Conservation (phyloP, 2,113 vertebrate species). For the Rissa tridactyla region DNA sequence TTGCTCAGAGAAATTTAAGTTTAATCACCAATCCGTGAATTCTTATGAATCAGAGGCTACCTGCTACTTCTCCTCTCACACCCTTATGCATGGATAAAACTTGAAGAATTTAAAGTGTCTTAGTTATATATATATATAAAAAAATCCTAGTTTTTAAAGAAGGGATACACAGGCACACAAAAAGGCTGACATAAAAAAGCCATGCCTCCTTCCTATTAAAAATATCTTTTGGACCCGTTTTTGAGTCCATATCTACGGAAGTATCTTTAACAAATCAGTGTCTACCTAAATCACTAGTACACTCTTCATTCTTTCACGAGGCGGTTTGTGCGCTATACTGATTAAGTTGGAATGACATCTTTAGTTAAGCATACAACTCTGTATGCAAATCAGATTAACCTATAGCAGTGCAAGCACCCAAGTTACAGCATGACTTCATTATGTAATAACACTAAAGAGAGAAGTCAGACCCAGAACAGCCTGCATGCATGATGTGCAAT, state of each 20-base stretch:
- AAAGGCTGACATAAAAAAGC: background rate
- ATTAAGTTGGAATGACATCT: background rate
- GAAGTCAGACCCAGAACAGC: background rate
- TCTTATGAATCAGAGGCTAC: background rate
- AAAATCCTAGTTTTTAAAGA: background rate
- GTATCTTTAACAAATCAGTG: background rate
- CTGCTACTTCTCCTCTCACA: background rate
- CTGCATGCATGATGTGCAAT: background rate
- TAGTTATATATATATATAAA: background rate
- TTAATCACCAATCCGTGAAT: background rate
- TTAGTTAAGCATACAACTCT: background rate
- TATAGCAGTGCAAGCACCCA: background rate
- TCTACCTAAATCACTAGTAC: background rate
- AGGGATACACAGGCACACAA: background rate
- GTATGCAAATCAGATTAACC: conserved; percentile 13
- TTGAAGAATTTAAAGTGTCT: background rate
- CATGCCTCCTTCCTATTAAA: background rate
- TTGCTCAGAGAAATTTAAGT: background rate
- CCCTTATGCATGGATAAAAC: background rate
- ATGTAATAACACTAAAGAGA: background rate
- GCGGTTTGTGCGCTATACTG: background rate
- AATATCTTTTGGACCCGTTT: background rate
- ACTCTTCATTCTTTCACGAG: background rate
- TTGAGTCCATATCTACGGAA: accelerated
- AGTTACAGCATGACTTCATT: background rate